These are phyloP conservation scores for Blastobasis adustella DNA, from an alignment of 2,888 invertebrate species.

Conservation along the genomic window DNA sequence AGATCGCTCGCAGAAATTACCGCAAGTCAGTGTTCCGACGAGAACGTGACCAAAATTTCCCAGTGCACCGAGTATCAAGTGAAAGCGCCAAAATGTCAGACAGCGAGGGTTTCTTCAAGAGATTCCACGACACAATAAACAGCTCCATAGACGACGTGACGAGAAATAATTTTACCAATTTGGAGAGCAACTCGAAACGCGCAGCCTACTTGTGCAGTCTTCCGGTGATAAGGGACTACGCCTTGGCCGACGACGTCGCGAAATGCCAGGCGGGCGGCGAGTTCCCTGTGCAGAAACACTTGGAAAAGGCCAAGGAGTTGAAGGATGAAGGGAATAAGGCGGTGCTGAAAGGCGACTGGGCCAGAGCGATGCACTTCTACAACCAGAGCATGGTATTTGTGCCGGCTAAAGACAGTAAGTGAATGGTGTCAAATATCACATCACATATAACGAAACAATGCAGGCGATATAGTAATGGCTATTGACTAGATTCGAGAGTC, in stretches of 20 bases:
- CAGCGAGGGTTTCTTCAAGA: slow-evolving; percentile 75
- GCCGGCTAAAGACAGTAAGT: slow-evolving; percentile 81
- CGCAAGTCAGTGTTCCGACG: background rate
- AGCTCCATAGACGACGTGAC: slow-evolving; percentile 71
- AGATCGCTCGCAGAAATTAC: background rate
- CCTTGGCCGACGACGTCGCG: slow-evolving; percentile 52
- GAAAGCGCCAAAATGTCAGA: slow-evolving; percentile 39
- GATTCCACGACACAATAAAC: slow-evolving; percentile 77
- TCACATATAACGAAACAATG: too few relatives aligned
- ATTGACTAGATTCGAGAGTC: too few relatives aligned
- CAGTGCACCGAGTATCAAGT: too few relatives aligned
- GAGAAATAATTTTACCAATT: slow-evolving; percentile 77
- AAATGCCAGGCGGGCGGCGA: slow-evolving; percentile 46
- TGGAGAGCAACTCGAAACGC: slow-evolving; percentile 78
- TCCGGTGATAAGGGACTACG: slow-evolving; percentile 63
- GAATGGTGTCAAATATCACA: too few relatives aligned
- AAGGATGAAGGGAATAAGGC: slow-evolving; percentile 83
- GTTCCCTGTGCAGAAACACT: slow-evolving; percentile 70
- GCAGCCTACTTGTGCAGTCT: slow-evolving; percentile 76
- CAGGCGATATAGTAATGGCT: too few relatives aligned
- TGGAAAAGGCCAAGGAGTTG: slow-evolving; percentile 73
- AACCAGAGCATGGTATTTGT: slow-evolving; percentile 79
- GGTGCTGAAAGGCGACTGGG: slow-evolving; percentile 82
- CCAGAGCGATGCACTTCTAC: slow-evolving; percentile 80
- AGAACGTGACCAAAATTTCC: too few relatives aligned